Percentiles rank a stretch among this genome's conserved stretches.
Conservation (phyloP, 64 coral and sea anemone species). For the Catalaphyllia jardinei region DNA sequence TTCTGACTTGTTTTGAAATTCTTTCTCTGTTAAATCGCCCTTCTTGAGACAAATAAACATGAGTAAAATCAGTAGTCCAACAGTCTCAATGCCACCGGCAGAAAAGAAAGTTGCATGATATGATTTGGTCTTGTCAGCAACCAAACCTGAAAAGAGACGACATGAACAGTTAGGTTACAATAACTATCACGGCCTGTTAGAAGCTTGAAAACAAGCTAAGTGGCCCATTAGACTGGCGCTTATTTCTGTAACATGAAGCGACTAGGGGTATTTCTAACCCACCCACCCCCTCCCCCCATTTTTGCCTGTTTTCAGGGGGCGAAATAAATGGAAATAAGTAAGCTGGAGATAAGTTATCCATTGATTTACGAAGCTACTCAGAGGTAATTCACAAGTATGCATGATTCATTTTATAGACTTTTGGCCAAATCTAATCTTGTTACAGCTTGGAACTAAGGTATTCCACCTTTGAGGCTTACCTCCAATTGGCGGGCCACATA, state of each 20-base stretch:
- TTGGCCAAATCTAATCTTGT: not conserved
- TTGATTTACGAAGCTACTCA: no score
- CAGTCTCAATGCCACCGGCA: not conserved
- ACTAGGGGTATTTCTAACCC: no score
- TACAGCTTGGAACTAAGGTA: not conserved
- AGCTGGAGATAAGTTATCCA: no score
- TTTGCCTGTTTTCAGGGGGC: not conserved
- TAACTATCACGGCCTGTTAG: no score
- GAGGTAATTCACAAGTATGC: not conserved
- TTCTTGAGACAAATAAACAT: not conserved
- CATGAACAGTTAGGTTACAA: no score
- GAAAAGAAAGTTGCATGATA: not conserved
- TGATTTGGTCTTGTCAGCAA: constrained; percentile 24
- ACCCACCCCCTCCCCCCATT: not conserved
- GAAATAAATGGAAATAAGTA: not conserved
- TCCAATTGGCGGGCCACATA: constrained; percentile 24
- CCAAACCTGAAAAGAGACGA: constrained; percentile 8
- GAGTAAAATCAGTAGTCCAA: not conserved
- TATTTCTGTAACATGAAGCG: no score
- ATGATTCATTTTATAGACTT: not conserved
- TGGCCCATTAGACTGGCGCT: no score
- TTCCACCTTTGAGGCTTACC: not conserved
- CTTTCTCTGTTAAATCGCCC: not conserved
- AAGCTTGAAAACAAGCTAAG: no score
- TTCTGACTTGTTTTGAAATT: not conserved